Conservation (phyloP, 2,888 invertebrate genomes). For the Shargacucullia verbasci region DNA sequence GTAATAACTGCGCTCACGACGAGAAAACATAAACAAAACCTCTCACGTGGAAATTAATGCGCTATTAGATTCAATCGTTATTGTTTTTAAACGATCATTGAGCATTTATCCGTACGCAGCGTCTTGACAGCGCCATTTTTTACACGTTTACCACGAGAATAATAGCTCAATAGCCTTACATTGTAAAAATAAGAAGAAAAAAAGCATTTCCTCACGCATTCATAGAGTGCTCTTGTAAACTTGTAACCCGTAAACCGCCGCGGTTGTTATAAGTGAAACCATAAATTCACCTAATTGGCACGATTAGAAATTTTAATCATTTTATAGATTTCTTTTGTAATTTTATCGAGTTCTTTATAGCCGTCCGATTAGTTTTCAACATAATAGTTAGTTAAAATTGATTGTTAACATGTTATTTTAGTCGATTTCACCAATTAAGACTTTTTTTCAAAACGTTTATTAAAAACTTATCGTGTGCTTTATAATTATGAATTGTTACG, state of each 20-base stretch:
- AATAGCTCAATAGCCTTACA: slow-evolving; percentile 61
- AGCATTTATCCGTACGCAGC: slow-evolving; percentile 48
- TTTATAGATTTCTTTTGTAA: slow-evolving; percentile 88
- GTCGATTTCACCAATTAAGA: slow-evolving; percentile 82
- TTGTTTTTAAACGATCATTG: slow-evolving; percentile 59
- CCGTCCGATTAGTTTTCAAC: slow-evolving; percentile 80
- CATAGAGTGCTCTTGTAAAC: slow-evolving; percentile 43
- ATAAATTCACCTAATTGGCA: slow-evolving; percentile 86
- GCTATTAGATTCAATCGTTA: slow-evolving; percentile 51
- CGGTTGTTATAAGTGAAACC: slow-evolving; percentile 68
- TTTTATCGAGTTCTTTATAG: slow-evolving; percentile 84
- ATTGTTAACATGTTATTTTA: slow-evolving; percentile 83
- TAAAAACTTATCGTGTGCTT: slow-evolving; percentile 62
- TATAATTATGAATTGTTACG: slow-evolving; percentile 63
- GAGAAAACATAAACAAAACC: slow-evolving; percentile 35
- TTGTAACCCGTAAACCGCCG: slow-evolving; percentile 53
- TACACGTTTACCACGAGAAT: slow-evolving; percentile 48
- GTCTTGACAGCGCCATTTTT: slow-evolving; percentile 55
- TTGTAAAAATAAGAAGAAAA: slow-evolving; percentile 52
- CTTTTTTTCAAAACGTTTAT: slow-evolving; percentile 53
- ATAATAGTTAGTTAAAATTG: slow-evolving; percentile 83
- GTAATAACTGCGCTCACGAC: slow-evolving; percentile 13
- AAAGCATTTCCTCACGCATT: slow-evolving; percentile 52
- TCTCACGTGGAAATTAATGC: slow-evolving; percentile 57
- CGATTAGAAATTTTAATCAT: slow-evolving; percentile 86